phyloP scores from a whole-genome alignment of 1,140 invertebrate species.

The Physella acuta region DNA sequence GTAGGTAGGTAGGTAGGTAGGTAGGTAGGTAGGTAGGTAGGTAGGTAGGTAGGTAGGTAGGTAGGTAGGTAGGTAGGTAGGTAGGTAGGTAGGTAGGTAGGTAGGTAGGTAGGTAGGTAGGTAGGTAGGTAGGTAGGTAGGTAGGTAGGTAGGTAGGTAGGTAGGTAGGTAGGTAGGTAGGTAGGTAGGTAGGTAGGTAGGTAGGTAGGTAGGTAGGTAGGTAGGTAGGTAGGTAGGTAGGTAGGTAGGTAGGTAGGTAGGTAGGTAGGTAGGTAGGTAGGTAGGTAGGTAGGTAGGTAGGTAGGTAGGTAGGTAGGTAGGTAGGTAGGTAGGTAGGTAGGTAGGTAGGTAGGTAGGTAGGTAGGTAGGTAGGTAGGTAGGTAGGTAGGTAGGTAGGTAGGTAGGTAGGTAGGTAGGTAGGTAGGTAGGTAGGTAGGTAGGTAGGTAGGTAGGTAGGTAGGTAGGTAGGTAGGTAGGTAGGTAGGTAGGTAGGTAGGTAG shows the following conservation, averaged over 20 bases:
- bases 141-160: not conserved
- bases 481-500: not conserved
- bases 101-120: not conserved
- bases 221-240: slow-evolving; percentile 18
- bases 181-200: slow-evolving; percentile 15
- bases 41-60: not conserved
- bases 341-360: not conserved
- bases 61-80: not conserved
- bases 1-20: not conserved
- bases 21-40: not conserved
- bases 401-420: not conserved
- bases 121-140: slow-evolving; percentile 4
- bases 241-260: slow-evolving; percentile 7
- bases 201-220: slow-evolving; percentile 17
- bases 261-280: slow-evolving; percentile 12
- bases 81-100: not conserved
- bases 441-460: not conserved
- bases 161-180: slow-evolving; percentile 8
- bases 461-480: not conserved
- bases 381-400: not conserved
- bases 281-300: slow-evolving; percentile 3
- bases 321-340: not conserved
- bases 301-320: not conserved
- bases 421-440: not conserved
- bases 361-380: not conserved